These are phyloP conservation scores for pig (Sus scrofa) DNA, from an alignment of 2,113 vertebrate genomes.

Conservation along the genomic window DNA sequence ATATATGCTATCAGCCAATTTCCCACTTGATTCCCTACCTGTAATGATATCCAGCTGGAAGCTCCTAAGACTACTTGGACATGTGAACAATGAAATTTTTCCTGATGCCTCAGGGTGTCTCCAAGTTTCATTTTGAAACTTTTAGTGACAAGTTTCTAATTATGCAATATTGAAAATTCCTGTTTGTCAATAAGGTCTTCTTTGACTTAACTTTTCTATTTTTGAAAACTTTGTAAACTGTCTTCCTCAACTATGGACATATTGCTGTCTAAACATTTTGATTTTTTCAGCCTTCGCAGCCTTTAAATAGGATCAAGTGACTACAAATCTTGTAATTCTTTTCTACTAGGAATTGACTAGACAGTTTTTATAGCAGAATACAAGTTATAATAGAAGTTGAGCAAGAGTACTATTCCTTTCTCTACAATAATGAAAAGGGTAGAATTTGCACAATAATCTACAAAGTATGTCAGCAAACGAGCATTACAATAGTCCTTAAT, in stretches of 20 bases:
- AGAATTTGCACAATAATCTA: not conserved
- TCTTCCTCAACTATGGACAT: not conserved
- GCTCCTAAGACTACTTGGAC: not conserved
- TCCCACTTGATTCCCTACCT: not conserved
- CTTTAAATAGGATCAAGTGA: not conserved
- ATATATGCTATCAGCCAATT: not conserved
- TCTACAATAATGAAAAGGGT: not conserved
- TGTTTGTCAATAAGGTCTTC: not conserved
- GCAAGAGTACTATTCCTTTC: not conserved
- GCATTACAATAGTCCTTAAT: not conserved
- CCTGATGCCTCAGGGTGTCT: not conserved
- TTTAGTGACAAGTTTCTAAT: not conserved
- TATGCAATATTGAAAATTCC: not conserved
- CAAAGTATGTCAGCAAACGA: not conserved
- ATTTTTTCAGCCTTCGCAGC: not conserved
- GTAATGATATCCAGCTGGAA: not conserved
- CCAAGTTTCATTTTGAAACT: slow-evolving; percentile 1
- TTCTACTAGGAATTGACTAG: not conserved
- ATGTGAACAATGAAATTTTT: not conserved
- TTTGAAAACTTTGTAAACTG: not conserved
- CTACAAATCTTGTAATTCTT: not conserved
- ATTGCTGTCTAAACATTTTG: not conserved
- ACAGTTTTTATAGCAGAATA: not conserved
- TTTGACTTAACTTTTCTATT: not conserved
- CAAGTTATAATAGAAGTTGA: not conserved